Conservation (phyloP, 2,113 vertebrate species). For the Ia io region DNA sequence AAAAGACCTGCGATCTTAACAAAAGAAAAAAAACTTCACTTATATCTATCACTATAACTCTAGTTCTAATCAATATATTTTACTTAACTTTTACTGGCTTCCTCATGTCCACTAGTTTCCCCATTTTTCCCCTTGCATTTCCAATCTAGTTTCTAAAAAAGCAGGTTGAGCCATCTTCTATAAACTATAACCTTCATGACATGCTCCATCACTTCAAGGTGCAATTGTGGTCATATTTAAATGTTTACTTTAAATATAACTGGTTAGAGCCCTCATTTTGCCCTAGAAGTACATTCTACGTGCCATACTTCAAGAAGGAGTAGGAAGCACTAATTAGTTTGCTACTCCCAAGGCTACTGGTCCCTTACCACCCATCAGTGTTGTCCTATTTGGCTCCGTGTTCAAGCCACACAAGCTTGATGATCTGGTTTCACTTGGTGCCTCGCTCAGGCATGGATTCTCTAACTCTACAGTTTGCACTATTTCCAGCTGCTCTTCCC, state of each 20-base stretch:
- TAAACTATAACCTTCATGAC: background rate
- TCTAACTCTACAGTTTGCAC: background rate
- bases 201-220: background rate
- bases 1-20: background rate
- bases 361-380: background rate
- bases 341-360: background rate
- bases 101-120: background rate
- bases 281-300: background rate
- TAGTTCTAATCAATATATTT: background rate
- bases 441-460: background rate
- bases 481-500: background rate
- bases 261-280: background rate
- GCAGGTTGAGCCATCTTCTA: background rate
- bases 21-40: background rate
- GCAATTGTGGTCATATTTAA: slow-evolving; percentile 7
- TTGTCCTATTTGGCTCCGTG: background rate
- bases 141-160: background rate
- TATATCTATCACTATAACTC: background rate
- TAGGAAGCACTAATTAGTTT: background rate
- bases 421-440: background rate
- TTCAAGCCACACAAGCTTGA: background rate
- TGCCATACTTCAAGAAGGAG: background rate
- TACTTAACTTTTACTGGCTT: background rate
- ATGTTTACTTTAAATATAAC: slow-evolving; percentile 33
- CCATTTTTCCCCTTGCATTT: background rate